Conservation (phyloP, 2,113 vertebrate genomes). For the Hipposideros armiger region DNA sequence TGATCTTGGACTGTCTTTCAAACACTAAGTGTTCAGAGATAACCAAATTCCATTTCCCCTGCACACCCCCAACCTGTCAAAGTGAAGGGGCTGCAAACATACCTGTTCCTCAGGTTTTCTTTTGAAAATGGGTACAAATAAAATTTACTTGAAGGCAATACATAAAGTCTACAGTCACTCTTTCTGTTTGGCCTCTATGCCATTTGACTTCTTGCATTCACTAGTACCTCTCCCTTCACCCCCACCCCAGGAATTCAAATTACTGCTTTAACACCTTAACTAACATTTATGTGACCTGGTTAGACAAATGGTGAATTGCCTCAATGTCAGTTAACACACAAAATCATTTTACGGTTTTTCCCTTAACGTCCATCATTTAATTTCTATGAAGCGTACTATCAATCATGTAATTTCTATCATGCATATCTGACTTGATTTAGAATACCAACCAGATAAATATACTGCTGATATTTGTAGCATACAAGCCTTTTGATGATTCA, state of each 20-base stretch:
- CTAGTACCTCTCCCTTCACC: background rate
- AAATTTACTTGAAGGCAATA: conserved; percentile 15
- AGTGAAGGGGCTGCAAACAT: conserved; percentile 10
- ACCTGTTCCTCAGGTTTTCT: background rate
- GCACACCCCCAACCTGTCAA: background rate
- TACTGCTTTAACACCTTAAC: background rate
- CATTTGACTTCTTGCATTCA: background rate
- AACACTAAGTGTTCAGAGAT: conserved; percentile 37
- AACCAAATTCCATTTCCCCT: conserved; percentile 45
- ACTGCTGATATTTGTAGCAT: background rate
- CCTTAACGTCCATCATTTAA: background rate
- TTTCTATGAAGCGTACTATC: background rate
- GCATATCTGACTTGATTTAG: background rate
- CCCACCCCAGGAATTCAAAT: background rate
- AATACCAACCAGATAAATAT: background rate
- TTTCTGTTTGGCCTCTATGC: background rate
- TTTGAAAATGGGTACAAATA: conserved; percentile 50
- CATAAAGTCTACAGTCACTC: background rate
- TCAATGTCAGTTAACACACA: background rate
- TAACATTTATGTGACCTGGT: background rate
- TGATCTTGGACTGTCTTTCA: conserved; percentile 70
- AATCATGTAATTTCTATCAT: background rate
- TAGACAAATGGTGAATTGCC: background rate
- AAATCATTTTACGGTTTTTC: background rate
- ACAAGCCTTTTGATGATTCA: background rate